Evolutionary conservation across 2,888 invertebrate species (phyloP).

Genomic region (Theretra japonica): DNA sequence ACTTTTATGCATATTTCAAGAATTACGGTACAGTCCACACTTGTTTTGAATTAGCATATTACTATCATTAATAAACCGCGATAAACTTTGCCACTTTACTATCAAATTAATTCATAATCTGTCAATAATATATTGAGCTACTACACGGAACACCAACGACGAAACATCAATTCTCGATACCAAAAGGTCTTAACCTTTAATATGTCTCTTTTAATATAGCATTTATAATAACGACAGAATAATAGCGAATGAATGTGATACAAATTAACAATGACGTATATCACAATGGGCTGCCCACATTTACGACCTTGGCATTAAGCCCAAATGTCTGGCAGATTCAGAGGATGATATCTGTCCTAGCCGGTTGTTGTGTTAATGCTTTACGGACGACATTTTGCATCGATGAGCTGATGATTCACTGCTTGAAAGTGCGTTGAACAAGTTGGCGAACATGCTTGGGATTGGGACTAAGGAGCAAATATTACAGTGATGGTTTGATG

Average conservation of each 20-base stretch:
- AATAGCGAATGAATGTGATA: slow-evolving; percentile 54
- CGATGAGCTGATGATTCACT: slow-evolving; percentile 55
- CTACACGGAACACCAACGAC: not conserved
- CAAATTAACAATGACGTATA: slow-evolving; percentile 71
- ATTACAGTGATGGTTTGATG: too few species aligned
- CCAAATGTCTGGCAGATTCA: slow-evolving; percentile 74
- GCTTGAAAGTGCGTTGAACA: slow-evolving; percentile 38
- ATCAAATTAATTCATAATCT: too few species aligned
- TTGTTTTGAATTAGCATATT: too few species aligned
- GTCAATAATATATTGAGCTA: too few species aligned
- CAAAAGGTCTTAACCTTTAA: slow-evolving; percentile 42
- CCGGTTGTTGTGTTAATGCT: slow-evolving; percentile 69
- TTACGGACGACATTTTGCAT: slow-evolving; percentile 58
- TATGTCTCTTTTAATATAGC: slow-evolving; percentile 41
- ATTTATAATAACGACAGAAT: slow-evolving; percentile 58
- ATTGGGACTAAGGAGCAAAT: not conserved
- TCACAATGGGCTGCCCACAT: slow-evolving; percentile 75
- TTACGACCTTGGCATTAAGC: slow-evolving; percentile 77
- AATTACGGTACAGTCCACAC: too few species aligned
- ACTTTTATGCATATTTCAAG: too few species aligned
- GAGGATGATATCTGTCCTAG: slow-evolving; percentile 70
- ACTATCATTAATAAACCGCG: too few species aligned
- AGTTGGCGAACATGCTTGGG: slow-evolving; percentile 15
- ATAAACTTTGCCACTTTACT: too few species aligned
- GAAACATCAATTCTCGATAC: slow-evolving; percentile 35